phyloP scores from a whole-genome alignment of 2,888 invertebrate species.

The Arctia plantaginis region DNA sequence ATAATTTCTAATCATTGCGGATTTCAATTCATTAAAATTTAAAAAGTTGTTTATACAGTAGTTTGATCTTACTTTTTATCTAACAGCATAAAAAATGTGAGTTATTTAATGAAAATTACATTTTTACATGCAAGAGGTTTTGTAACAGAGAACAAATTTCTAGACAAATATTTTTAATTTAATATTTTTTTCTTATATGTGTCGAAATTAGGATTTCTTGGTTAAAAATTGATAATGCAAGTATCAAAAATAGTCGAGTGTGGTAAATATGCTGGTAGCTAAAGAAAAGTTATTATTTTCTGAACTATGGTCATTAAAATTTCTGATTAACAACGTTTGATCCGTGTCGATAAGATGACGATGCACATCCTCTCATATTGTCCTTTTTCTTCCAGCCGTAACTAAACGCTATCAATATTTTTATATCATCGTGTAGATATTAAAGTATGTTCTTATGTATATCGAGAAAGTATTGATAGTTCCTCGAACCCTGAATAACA shows the following conservation, averaged over 20 bases:
- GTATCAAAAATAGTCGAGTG: constrained; percentile 63
- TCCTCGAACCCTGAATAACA: constrained; percentile 54
- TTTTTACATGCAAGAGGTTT: too few species aligned
- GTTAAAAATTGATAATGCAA: constrained; percentile 34
- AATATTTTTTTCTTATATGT: background rate
- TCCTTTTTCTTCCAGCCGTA: constrained; percentile 80
- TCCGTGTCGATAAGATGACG: constrained; percentile 85
- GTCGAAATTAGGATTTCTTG: background rate
- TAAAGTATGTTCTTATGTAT: constrained; percentile 73
- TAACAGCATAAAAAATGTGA: background rate
- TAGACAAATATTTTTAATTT: background rate
- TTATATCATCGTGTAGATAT: constrained; percentile 71
- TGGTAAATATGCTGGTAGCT: constrained; percentile 66
- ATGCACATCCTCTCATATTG: constrained; percentile 74
- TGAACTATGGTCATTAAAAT: constrained; percentile 86
- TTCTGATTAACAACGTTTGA: constrained; percentile 86
- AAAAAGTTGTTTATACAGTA: background rate
- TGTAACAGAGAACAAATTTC: background rate
- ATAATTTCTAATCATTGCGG: background rate
- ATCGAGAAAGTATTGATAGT: constrained; percentile 68
- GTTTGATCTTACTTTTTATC: background rate
- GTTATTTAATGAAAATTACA: background rate
- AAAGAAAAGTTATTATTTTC: constrained; percentile 85
- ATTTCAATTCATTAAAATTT: background rate
- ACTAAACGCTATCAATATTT: constrained; percentile 80